These are phyloP conservation scores for Typhlomys cinereus DNA, from an alignment of 2,113 vertebrate genomes.

Conservation along the genomic window DNA sequence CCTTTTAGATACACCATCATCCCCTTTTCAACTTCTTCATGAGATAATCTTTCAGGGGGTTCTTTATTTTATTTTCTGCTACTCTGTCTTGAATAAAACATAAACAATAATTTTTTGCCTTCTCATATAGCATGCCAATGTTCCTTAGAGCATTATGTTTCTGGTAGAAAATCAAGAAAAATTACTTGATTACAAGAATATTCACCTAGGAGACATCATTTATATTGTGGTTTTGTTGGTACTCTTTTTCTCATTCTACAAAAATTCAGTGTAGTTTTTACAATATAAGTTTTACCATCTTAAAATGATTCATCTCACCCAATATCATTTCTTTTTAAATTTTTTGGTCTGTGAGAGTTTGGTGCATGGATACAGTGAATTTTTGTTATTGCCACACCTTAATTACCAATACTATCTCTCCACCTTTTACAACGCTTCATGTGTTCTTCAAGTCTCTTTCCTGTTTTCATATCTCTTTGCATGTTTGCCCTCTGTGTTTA, in stretches of 20 bases:
- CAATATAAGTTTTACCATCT: neutral
- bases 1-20: too few relatives aligned
- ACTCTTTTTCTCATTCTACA: neutral
- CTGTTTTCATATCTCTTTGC: too few relatives aligned
- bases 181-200: neutral
- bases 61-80: neutral
- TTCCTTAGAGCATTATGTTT: neutral
- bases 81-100: conserved; percentile 4
- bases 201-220: neutral
- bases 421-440: too few relatives aligned
- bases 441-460: too few relatives aligned
- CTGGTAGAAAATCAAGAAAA: neutral
- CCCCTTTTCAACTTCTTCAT: neutral
- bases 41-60: neutral
- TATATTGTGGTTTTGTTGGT: neutral
- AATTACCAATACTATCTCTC: too few relatives aligned
- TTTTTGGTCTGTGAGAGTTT: too few relatives aligned
- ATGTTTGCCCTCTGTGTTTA: too few relatives aligned
- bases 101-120: neutral
- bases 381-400: too few relatives aligned
- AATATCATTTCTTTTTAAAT: neutral
- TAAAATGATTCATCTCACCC: neutral
- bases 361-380: too few relatives aligned
- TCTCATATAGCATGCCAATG: neutral
- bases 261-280: neutral